Percentiles rank a stretch among this genome's conserved stretches.
Conservation (phyloP, 92 coral and sea anemone genomes). For the Montipora capitata region DNA sequence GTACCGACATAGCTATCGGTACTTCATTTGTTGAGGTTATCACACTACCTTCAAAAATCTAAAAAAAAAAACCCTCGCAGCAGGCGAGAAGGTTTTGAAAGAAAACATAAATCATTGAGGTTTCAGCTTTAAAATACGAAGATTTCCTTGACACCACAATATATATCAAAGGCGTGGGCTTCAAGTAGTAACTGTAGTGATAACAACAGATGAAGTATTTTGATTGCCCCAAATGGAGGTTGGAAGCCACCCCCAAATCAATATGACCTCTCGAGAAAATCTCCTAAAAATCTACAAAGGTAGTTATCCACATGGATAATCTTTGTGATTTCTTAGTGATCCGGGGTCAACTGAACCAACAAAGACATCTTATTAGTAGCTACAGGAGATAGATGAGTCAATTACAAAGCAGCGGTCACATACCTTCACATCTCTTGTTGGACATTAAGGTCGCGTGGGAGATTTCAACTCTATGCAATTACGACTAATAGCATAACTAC, state of each 20-base stretch:
- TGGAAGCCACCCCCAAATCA: constrained; percentile 1
- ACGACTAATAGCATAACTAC: constrained; percentile 36
- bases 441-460: constrained; percentile 45
- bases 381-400: not conserved
- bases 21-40: too few relatives aligned
- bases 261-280: constrained; percentile 5
- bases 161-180: constrained; percentile 15
- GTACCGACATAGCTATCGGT: too few relatives aligned
- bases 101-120: constrained; percentile 14
- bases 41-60: too few relatives aligned
- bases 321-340: not conserved
- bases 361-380: constrained; percentile 1
- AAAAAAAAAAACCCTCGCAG: too few relatives aligned
- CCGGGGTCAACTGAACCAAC: not conserved
- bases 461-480: not conserved
- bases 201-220: constrained; percentile 20
- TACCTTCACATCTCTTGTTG: constrained; percentile 33
- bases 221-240: constrained; percentile 47
- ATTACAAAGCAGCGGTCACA: not conserved
- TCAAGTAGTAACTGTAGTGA: constrained; percentile 17
- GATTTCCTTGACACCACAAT: not conserved
- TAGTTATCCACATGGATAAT: not conserved
- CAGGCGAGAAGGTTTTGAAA: constrained; percentile 1
- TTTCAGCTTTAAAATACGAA: constrained; percentile 13
- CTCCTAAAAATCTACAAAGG: constrained; percentile 5